phyloP scores from a whole-genome alignment of 1,140 invertebrate genomes.

The Monochamus saltuarius region DNA sequence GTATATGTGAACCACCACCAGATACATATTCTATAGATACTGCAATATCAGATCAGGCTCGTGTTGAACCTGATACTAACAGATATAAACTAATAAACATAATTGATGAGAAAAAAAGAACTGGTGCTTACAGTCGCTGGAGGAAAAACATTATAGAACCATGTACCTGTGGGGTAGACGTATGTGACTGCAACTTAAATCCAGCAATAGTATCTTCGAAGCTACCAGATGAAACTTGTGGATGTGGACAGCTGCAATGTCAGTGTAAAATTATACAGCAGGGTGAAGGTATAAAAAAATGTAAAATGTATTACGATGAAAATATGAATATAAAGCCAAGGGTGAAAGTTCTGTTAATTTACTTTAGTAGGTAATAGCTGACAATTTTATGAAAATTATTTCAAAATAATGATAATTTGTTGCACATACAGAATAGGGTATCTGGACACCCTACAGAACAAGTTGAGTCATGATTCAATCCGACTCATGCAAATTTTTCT shows the following conservation, averaged over 20 bases:
- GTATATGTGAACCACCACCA: neutral
- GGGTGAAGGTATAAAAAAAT: neutral
- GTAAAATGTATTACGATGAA: neutral
- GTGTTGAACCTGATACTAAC: neutral
- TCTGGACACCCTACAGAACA: too few species aligned
- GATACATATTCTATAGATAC: neutral
- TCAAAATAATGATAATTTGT: too few species aligned
- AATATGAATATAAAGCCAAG: neutral
- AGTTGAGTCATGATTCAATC: too few species aligned
- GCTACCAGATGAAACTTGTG: neutral
- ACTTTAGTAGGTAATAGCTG: neutral
- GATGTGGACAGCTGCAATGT: neutral
- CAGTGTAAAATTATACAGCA: neutral
- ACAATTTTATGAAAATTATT: too few species aligned
- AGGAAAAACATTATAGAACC: neutral
- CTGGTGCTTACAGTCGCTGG: constrained; percentile 8
- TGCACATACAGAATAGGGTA: too few species aligned
- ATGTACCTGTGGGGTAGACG: neutral
- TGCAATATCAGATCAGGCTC: neutral
- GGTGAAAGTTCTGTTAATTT: neutral
- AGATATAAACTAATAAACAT: constrained; percentile 6
- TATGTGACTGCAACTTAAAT: constrained; percentile 7
- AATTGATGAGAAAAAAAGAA: constrained; percentile 5
- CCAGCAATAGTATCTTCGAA: neutral
- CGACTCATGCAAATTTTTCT: too few species aligned